Percentiles rank a stretch among this genome's conserved stretches.
These are phyloP conservation scores for Halesus radiatus DNA, from an alignment of 1,140 invertebrate species.

Conservation along the genomic window DNA sequence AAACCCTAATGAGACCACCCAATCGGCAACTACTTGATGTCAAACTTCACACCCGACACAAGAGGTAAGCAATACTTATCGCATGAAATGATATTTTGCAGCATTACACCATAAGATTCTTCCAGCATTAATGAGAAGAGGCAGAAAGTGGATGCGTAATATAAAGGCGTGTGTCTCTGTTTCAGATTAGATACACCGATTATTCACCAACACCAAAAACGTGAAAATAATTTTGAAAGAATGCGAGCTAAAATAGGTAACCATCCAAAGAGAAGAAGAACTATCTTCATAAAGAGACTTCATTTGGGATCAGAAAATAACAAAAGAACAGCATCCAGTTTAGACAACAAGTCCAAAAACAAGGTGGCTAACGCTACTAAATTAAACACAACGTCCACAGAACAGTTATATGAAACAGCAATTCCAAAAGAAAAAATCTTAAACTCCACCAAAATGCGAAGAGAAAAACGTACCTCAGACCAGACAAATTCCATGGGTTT, in stretches of 20 bases:
- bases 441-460: neutral
- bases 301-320: neutral
- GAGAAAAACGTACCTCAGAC: conserved; percentile 39
- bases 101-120: no score
- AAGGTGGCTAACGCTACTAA: neutral
- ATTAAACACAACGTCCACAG: neutral
- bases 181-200: neutral
- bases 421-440: neutral
- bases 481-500: conserved; percentile 44
- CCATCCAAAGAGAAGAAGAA: neutral
- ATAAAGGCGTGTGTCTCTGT: neutral
- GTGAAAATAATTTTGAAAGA: neutral
- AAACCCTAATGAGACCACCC: neutral
- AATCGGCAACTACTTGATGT: neutral
- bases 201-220: neutral
- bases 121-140: no score
- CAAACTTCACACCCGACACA: neutral
- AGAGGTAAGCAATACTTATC: neutral
- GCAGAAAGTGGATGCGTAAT: no score
- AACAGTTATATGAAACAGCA: neutral
- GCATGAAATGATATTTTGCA: no score
- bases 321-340: neutral
- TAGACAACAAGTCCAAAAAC: neutral
- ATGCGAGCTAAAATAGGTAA: neutral
- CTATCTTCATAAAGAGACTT: neutral